Conservation (phyloP, 2,797 vertebrate genomes). For the Microctenopoma lineatum region DNA sequence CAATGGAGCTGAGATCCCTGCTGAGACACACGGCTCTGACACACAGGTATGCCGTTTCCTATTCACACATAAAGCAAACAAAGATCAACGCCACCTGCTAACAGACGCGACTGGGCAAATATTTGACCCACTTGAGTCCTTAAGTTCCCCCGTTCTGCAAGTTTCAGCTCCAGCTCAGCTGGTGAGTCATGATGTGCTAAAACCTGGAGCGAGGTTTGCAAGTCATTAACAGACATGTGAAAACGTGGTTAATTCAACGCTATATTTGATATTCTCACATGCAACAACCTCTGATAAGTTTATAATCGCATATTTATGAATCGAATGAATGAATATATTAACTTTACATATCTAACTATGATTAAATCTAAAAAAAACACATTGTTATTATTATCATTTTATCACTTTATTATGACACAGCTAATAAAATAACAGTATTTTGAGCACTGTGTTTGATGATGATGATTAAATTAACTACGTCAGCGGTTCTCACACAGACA, state of each 20-base stretch:
- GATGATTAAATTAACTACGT: not conserved
- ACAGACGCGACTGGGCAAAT: constrained; percentile 12
- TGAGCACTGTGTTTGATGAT: not conserved
- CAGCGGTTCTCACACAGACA: not conserved
- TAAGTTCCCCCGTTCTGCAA: not conserved
- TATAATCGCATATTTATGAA: too few species aligned
- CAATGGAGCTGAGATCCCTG: constrained; percentile 62
- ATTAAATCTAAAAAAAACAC: too few species aligned
- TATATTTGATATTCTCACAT: too few species aligned
- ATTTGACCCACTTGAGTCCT: constrained; percentile 22
- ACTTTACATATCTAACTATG: too few species aligned
- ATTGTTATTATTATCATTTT: not conserved
- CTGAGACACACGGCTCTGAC: constrained; percentile 53
- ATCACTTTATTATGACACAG: not conserved
- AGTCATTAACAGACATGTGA: too few species aligned
- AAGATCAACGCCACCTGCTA: not conserved
- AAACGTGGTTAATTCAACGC: too few species aligned
- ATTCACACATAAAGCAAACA: constrained; percentile 17
- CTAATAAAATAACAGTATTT: not conserved
- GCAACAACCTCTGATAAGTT: too few species aligned
- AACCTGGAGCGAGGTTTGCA: too few species aligned
- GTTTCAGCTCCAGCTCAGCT: constrained; percentile 1
- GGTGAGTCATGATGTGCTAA: not conserved
- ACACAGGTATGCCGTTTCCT: constrained; percentile 46
- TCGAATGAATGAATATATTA: too few species aligned